Evolutionary conservation across 1,140 invertebrate genomes (phyloP).

Genomic region (Drosophila eugracilis): DNA sequence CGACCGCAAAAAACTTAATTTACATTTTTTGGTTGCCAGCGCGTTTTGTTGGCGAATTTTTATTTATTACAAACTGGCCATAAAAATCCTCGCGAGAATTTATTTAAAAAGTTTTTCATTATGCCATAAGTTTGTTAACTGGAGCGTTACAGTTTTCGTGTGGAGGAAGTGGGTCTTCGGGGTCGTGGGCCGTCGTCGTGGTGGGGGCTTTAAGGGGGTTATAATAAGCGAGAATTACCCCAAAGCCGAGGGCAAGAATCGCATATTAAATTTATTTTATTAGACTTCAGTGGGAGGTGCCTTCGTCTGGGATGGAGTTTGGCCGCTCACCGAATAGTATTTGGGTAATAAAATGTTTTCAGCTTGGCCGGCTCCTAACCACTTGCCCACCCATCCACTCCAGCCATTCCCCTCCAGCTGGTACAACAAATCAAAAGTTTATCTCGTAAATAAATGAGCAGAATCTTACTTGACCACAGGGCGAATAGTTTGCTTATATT

Average conservation of each 20-base stretch:
- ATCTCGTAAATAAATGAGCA: conserved; percentile 78
- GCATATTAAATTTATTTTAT: conserved; percentile 70
- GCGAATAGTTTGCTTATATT: conserved; percentile 16
- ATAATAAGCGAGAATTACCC: conserved; percentile 58
- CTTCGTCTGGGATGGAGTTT: too few relatives aligned
- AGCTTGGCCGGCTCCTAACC: conserved; percentile 14
- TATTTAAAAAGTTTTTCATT: conserved; percentile 69
- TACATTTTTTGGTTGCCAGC: conserved; percentile 22
- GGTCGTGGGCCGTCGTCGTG: too few relatives aligned
- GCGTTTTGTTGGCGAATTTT: conserved; percentile 36
- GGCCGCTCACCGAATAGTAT: conserved; percentile 57
- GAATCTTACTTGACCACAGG: conserved; percentile 55
- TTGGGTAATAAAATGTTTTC: conserved; percentile 67
- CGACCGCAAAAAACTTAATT: conserved; percentile 20
- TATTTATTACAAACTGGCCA: conserved; percentile 65
- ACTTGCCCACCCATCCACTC: not conserved
- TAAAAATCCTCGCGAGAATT: conserved; percentile 59
- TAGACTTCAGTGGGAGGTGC: conserved; percentile 7
- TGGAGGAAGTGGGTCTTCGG: conserved; percentile 16
- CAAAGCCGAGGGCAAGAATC: conserved; percentile 53
- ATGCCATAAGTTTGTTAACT: conserved; percentile 68
- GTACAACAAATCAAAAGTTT: conserved; percentile 77
- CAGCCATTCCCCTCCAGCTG: conserved; percentile 22
- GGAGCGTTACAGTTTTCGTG: conserved; percentile 62
- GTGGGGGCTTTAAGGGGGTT: conserved; percentile 1